Conservation (phyloP, 2,888 invertebrate species). For the Euzophera pinguis region DNA sequence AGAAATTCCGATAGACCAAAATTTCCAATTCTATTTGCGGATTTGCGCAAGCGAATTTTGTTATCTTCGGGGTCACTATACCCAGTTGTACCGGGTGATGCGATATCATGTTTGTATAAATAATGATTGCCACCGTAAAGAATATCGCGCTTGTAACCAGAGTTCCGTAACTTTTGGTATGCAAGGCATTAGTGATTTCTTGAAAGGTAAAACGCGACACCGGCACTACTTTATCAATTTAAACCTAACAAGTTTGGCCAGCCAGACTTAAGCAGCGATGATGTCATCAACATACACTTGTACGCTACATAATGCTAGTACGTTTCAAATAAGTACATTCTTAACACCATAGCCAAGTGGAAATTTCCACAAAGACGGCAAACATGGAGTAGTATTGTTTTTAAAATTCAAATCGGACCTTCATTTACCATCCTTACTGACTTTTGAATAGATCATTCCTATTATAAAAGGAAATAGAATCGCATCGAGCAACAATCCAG, state of each 20-base stretch:
- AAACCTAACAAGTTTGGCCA: conserved; percentile 47
- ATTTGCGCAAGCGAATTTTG: conserved; percentile 31
- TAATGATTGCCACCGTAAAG: conserved; percentile 21
- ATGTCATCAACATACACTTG: conserved; percentile 44
- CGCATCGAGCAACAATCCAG: conserved; percentile 30
- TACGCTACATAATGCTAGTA: neutral
- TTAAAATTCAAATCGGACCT: conserved; percentile 40
- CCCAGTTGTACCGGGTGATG: conserved; percentile 21
- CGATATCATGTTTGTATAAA: conserved; percentile 14
- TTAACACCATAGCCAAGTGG: conserved; percentile 34
- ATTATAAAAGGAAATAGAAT: conserved; percentile 43
- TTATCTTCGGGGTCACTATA: conserved; percentile 36
- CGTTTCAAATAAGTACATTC: conserved; percentile 25
- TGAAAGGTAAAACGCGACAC: neutral
- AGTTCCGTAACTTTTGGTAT: conserved; percentile 1
- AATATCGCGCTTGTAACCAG: conserved; percentile 1
- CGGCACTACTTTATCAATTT: conserved; percentile 26
- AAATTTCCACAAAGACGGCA: conserved; percentile 42
- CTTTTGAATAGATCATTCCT: conserved; percentile 29
- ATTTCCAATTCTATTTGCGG: conserved; percentile 37
- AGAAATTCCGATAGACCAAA: conserved; percentile 46
- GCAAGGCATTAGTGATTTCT: neutral
- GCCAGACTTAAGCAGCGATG: conserved; percentile 41
- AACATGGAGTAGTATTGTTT: conserved; percentile 27
- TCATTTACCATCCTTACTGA: conserved; percentile 35